phyloP scores from a whole-genome alignment of 37 sponge, comb jelly and placozoan genomes.

The Cliona cf. orientalis region DNA sequence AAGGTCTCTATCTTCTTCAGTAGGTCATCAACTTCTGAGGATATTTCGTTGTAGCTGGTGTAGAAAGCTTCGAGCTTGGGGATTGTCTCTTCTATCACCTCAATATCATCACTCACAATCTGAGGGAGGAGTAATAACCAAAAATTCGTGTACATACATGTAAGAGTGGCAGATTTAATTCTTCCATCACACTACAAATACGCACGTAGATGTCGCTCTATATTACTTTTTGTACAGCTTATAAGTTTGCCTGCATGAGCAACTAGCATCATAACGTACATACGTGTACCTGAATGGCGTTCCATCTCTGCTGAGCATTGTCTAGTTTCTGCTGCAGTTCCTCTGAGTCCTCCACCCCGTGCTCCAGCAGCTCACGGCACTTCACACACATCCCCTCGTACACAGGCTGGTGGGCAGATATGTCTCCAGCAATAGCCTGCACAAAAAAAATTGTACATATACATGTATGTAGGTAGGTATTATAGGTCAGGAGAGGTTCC shows the following conservation, averaged over 20 bases:
- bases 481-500: too few relatives aligned
- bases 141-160: background rate
- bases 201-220: background rate
- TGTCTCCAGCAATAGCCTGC: slow-evolving; percentile 51
- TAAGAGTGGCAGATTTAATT: background rate
- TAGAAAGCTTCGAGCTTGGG: slow-evolving; percentile 55
- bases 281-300: slow-evolving; percentile 37
- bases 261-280: background rate
- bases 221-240: background rate
- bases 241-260: background rate
- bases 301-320: slow-evolving; percentile 64
- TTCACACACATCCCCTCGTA: slow-evolving; percentile 37
- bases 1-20: slow-evolving; percentile 12
- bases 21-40: slow-evolving; percentile 12
- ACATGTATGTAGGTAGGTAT: too few relatives aligned
- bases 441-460: too few relatives aligned
- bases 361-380: slow-evolving; percentile 43
- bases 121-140: background rate
- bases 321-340: slow-evolving; percentile 46
- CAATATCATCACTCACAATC: slow-evolving; percentile 51
- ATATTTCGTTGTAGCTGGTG: background rate
- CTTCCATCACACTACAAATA: background rate
- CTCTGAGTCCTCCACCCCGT: slow-evolving; percentile 23
- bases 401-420: slow-evolving; percentile 16
- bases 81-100: slow-evolving; percentile 50